These are phyloP conservation scores for Marcusenius ussheri DNA, from an alignment of 2,113 vertebrate genomes.

Conservation along the genomic window DNA sequence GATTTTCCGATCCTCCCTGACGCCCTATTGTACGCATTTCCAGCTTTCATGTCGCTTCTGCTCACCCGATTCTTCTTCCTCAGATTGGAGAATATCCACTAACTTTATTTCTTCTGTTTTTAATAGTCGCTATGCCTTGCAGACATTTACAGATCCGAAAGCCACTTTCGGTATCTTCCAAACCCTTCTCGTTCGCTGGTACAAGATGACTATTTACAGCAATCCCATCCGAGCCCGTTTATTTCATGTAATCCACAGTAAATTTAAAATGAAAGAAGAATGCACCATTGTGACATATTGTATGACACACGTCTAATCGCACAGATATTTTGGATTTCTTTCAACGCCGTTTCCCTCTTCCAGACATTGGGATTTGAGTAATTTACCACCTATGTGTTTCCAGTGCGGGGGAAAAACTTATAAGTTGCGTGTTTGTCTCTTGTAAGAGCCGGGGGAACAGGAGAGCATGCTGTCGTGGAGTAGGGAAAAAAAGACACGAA, in stretches of 20 bases:
- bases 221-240: neutral
- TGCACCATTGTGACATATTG: neutral
- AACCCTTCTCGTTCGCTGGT: neutral
- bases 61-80: neutral
- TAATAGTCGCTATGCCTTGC: neutral
- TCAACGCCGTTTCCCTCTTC: slow-evolving; percentile 19
- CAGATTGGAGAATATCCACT: neutral
- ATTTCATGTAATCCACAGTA: slow-evolving; percentile 20
- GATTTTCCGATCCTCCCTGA: slow-evolving; percentile 24
- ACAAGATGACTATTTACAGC: neutral
- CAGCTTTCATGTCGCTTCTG: slow-evolving; percentile 10
- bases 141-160: neutral
- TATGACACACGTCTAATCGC: slow-evolving; percentile 1
- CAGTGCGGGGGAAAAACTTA: slow-evolving; percentile 18
- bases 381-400: slow-evolving; percentile 30
- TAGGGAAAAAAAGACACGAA: slow-evolving; percentile 25
- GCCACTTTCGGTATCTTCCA: neutral
- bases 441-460: slow-evolving; percentile 18
- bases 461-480: slow-evolving; percentile 44
- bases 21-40: slow-evolving; percentile 32
- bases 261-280: slow-evolving; percentile 6
- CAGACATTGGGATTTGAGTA: slow-evolving; percentile 24
- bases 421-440: neutral
- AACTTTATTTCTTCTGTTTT: neutral
- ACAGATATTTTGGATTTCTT: slow-evolving; percentile 20